These are phyloP conservation scores for Anisognathus igniventris DNA, from an alignment of 2,797 vertebrate genomes.

Conservation along the genomic window DNA sequence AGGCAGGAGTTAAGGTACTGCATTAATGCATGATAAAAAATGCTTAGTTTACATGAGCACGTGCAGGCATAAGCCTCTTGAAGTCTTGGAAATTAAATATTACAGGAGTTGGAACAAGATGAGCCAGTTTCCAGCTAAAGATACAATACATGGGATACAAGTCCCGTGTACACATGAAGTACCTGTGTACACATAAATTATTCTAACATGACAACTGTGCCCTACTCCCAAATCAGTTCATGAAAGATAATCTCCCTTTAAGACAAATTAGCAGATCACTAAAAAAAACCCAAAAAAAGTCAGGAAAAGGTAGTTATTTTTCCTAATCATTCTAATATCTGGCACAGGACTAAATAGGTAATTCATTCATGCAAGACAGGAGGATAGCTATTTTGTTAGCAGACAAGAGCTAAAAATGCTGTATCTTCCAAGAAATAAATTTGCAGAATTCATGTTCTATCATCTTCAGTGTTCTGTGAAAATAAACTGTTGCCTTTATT, in stretches of 20 bases:
- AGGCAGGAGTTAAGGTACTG: neutral
- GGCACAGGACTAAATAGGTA: neutral
- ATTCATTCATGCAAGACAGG: neutral
- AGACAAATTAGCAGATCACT: neutral
- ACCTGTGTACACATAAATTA: neutral
- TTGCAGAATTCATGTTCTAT: neutral
- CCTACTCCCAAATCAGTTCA: neutral
- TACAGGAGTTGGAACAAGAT: constrained; percentile 19
- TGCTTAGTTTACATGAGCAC: constrained; percentile 5
- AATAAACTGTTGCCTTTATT: neutral
- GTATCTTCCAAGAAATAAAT: neutral
- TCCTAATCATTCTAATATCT: neutral
- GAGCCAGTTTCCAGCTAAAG: neutral
- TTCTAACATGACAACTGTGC: neutral
- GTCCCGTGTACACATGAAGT: neutral
- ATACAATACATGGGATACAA: neutral
- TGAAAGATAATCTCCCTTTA: neutral
- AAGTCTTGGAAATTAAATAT: constrained; percentile 44
- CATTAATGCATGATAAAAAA: neutral
- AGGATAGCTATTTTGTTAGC: neutral
- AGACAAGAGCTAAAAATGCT: neutral
- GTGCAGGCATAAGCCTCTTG: constrained; percentile 32
- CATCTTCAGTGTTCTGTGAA: constrained; percentile 29
- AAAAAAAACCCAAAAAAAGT: neutral
- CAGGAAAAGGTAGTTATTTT: neutral